Conservation (phyloP, 2,888 invertebrate species). For the Toxonevra muliebris region DNA sequence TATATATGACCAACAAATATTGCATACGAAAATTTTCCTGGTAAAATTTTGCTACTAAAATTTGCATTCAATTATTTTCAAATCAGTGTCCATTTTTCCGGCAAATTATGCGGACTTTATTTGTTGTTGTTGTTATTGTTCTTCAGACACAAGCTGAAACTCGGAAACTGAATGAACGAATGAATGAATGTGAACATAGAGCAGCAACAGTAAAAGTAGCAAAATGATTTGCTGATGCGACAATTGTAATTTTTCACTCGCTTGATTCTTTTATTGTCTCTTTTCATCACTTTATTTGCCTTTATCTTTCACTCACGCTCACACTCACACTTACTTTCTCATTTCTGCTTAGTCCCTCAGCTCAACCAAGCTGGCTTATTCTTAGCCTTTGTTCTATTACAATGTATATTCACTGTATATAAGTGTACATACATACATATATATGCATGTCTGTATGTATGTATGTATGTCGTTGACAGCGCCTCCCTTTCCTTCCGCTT, state of each 20-base stretch:
- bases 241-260: slow-evolving; percentile 57
- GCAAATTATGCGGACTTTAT: slow-evolving; percentile 29
- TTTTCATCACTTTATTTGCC: not conserved
- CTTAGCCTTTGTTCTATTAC: too few relatives aligned
- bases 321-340: not conserved
- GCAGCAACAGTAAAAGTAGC: slow-evolving; percentile 24
- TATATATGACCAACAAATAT: too few relatives aligned
- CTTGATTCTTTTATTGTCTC: slow-evolving; percentile 44
- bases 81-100: slow-evolving; percentile 40
- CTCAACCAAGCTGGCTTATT: not conserved
- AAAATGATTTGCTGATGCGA: slow-evolving; percentile 55
- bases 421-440: too few relatives aligned
- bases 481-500: too few relatives aligned
- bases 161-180: not conserved
- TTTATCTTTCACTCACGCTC: not conserved
- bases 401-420: too few relatives aligned
- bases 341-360: not conserved
- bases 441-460: too few relatives aligned
- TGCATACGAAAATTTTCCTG: too few relatives aligned
- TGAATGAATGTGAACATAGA: not conserved
- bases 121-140: not conserved
- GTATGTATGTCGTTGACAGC: too few relatives aligned
- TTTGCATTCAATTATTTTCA: slow-evolving; percentile 56
- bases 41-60: slow-evolving; percentile 32
- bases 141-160: not conserved